Conservation (phyloP, 1,140 invertebrate genomes). For the Contarinia nasturtii region DNA sequence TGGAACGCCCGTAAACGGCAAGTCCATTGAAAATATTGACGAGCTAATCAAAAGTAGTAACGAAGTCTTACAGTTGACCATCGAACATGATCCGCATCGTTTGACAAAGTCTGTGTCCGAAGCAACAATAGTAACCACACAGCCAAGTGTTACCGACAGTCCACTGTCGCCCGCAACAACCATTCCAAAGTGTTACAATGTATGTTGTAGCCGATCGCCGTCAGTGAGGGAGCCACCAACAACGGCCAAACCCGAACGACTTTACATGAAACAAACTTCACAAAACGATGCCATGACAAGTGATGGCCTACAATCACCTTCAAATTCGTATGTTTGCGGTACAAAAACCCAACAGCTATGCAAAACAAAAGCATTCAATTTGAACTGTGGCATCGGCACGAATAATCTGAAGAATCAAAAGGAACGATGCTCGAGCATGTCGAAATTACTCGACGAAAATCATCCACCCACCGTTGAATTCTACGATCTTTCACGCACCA, state of each 20-base stretch:
- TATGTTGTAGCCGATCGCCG: no score
- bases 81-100: slow-evolving; percentile 75
- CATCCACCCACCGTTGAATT: slow-evolving; percentile 18
- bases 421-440: slow-evolving; percentile 70
- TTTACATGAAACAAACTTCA: no score
- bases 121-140: neutral
- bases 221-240: no score
- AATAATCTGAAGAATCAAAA: slow-evolving; percentile 31
- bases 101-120: slow-evolving; percentile 25
- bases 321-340: slow-evolving; percentile 24
- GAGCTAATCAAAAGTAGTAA: slow-evolving; percentile 53
- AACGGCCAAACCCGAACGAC: no score
- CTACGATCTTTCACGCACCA: slow-evolving; percentile 61
- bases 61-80: slow-evolving; percentile 50
- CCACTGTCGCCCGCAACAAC: neutral
- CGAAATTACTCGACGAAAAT: slow-evolving; percentile 51
- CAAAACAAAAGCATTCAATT: slow-evolving; percentile 26
- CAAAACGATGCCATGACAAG: no score
- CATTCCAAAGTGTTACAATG: neutral
- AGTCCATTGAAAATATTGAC: slow-evolving; percentile 51
- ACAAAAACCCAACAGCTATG: slow-evolving; percentile 32
- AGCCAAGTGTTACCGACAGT: no score
- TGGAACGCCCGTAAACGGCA: slow-evolving; percentile 65
- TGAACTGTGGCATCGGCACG: slow-evolving; percentile 3
- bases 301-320: no score